Conservation (phyloP, 1,140 invertebrate genomes). For the Anadara kagoshimensis region DNA sequence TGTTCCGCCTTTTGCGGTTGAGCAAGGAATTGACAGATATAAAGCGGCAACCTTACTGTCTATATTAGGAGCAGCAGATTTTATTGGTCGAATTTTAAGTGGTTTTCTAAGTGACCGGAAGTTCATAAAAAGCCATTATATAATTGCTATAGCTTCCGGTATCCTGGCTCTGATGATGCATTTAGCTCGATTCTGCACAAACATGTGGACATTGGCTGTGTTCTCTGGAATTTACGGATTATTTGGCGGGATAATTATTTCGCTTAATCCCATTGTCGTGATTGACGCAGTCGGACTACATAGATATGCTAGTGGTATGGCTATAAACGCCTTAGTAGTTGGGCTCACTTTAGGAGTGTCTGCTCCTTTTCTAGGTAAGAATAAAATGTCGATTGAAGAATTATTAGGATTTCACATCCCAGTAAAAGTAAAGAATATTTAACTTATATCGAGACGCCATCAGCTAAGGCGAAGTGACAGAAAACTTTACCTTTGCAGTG, state of each 20-base stretch:
- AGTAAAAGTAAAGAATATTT: too few species aligned
- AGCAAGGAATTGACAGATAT: background rate
- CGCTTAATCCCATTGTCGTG: conserved; percentile 19
- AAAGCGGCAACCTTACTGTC: conserved; percentile 6
- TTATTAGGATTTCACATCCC: too few species aligned
- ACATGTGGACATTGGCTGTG: conserved; percentile 26
- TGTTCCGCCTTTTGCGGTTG: conserved; percentile 8
- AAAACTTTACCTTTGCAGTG: too few species aligned
- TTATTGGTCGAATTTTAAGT: conserved; percentile 4
- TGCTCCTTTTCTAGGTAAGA: conserved; percentile 33
- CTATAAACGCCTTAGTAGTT: conserved; percentile 15
- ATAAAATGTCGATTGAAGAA: too few species aligned
- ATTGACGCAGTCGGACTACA: conserved; percentile 31
- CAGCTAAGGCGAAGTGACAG: too few species aligned
- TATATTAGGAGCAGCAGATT: conserved; percentile 22
- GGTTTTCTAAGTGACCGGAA: conserved; percentile 15
- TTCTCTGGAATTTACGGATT: conserved; percentile 15
- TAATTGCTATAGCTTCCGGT: conserved; percentile 1
- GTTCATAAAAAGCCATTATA: background rate
- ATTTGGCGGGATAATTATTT: conserved; percentile 32
- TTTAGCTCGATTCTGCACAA: conserved; percentile 17
- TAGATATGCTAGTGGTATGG: conserved; percentile 25
- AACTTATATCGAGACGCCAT: too few species aligned
- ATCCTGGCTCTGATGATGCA: conserved; percentile 3
- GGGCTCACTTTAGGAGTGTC: conserved; percentile 16